Percentiles rank a stretch among this genome's conserved stretches.
phyloP scores from a whole-genome alignment of 2,797 vertebrate species.

The Peromyscus melanophrys region DNA sequence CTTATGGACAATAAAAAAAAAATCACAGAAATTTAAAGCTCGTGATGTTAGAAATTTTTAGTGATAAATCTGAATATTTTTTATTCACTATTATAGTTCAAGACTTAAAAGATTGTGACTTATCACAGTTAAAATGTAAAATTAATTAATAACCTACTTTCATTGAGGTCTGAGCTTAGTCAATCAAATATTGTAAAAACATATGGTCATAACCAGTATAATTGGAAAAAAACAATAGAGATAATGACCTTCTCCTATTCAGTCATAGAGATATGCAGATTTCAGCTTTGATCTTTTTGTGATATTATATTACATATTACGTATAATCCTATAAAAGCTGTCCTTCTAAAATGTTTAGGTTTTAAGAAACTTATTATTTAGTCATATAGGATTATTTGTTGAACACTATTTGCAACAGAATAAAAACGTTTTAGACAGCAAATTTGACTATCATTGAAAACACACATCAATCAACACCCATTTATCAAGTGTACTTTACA shows the following conservation, averaged over 20 bases:
- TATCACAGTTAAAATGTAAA: conserved; percentile 20
- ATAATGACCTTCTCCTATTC: conserved; percentile 32
- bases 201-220: conserved; percentile 23
- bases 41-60: conserved; percentile 28
- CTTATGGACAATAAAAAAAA: neutral
- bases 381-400: neutral
- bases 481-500: conserved; percentile 39
- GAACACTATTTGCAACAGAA: conserved; percentile 16
- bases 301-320: conserved; percentile 43
- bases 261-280: neutral
- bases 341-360: conserved; percentile 38
- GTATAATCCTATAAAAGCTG: conserved; percentile 15
- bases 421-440: conserved; percentile 15
- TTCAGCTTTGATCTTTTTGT: conserved; percentile 10
- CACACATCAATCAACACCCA: neutral
- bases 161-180: neutral
- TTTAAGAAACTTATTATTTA: conserved; percentile 28
- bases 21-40: conserved; percentile 53
- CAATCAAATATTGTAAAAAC: conserved; percentile 35
- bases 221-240: neutral
- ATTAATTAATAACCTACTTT: conserved; percentile 62
- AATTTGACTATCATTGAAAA: conserved; percentile 39
- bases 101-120: conserved; percentile 34
- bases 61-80: conserved; percentile 41
- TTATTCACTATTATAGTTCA: conserved; percentile 15